Base-by-base conservation (phyloP, 2,113 vertebrate species). In the Larimichthys crocea region DNA sequence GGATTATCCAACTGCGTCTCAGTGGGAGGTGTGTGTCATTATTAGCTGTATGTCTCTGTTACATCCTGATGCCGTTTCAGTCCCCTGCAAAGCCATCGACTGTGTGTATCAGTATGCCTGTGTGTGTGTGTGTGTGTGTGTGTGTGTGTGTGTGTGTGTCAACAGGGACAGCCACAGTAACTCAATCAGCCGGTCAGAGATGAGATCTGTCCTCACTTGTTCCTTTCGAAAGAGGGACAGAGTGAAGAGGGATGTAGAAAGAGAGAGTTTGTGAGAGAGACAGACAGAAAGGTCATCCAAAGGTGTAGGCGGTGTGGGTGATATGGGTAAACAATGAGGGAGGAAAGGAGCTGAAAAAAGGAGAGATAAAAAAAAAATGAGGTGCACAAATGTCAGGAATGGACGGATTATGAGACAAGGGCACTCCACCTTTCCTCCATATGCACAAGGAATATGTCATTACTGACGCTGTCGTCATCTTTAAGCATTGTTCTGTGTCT, bases 141-240 rank as follows among this genome's bases (percentile, higher is more conserved):
- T 79, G 76, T 52, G 53, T 55, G 80, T 79, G 76, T 57, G 53
- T 35, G 6, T 35, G 31, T 35, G 84, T 75, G 80, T 78, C 78
- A 48, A 65, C 67, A 17, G 74, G 63, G 66, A 73, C 79, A 71
- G 82, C 80, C 17, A 31, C 84, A 56, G 90, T 90, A 91, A 91
- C 86, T 87, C 83, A 90, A 89, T 89, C 87, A 83, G 64, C 64
- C 82, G 10, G 79, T 76, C 78, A 75, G 84, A 78, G 82, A 86
- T 71, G 75, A 82, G 78, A 90, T 89, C 85, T 80, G 80, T 85
- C 86, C 64, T 80, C 84, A 35, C 76, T 81, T 17, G 65, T 50
- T 65, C 70, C 74, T 70, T 70, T 50, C 31, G 64, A 80, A 49
- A 86, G 70, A 17, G 12, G 31, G 74, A 64, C 55, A 24, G 46